phyloP scores from a whole-genome alignment of 2,888 invertebrate species.

The Galerucella pusilla region DNA sequence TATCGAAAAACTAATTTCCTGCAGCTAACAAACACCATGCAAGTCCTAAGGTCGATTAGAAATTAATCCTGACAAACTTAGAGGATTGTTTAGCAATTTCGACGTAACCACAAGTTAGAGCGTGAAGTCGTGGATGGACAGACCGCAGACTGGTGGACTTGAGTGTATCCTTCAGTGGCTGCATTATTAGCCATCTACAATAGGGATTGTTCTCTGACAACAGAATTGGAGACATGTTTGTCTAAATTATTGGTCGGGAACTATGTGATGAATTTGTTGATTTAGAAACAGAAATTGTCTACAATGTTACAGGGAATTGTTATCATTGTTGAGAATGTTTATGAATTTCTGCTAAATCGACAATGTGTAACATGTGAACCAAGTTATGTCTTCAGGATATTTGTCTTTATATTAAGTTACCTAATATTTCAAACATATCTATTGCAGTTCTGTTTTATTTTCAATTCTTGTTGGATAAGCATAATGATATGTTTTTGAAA shows the following conservation, averaged over 20 bases:
- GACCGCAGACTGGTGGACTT: constrained; percentile 49
- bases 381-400: no score
- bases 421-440: no score
- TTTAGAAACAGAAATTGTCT: constrained; percentile 18
- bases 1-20: background rate
- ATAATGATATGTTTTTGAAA: background rate
- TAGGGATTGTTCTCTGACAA: constrained; percentile 38
- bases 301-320: constrained; percentile 5
- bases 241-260: constrained; percentile 43
- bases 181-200: constrained; percentile 48
- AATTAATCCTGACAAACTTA: constrained; percentile 49
- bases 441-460: background rate
- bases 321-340: background rate
- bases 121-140: constrained; percentile 43
- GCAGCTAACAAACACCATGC: background rate
- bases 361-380: no score
- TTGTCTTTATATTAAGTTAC: no score
- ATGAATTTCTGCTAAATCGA: no score
- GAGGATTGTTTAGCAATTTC: constrained; percentile 53
- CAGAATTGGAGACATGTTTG: constrained; percentile 39
- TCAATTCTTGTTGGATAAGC: background rate
- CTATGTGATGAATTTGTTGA: constrained; percentile 43
- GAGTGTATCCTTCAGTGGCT: constrained; percentile 39
- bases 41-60: constrained; percentile 44
- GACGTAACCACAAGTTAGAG: constrained; percentile 45